Base-by-base conservation (phyloP, 2,888 invertebrate genomes). In the Yponomeuta sedellus region DNA sequence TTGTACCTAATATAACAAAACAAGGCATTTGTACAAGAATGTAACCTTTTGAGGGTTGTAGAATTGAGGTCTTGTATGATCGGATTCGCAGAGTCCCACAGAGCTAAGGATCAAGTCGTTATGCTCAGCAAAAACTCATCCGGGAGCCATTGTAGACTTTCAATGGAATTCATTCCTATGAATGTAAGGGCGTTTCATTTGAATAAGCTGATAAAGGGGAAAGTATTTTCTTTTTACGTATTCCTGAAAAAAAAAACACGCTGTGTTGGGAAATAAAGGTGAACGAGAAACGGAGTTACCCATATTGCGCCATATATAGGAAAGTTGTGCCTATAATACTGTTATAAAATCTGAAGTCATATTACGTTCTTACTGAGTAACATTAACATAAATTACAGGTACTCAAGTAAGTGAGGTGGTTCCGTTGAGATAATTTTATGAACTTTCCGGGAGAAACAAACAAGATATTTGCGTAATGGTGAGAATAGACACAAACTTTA, bases 51-150 rank as follows among this genome's bases (percentile, higher is more conserved):
- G 62, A 34, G n/a, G 8, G 58, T 61, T 66, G 63, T 64, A 52
- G 62, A 64, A 65, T 56, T 40, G 28, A 40, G 63, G 58, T 64
- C 61, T 68, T 64, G 64, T 63, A 63, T 61, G 66, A 69, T 69
- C 65, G 64, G 65, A 69, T 69, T 19, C 65, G 70, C 64, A 61
- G 66, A 28, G 59, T 34, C 19, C 34, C 28, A 34, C 39, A 34
- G n/a, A 25, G 61, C 34, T 61, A 28, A 61, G 34, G 61, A 25
- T 61, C 61, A 25, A n/a, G 61, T 61, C 61, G 28, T 61, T 16
- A 61, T 4, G 20, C 40, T 63, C 20, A 44, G 8, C 22, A 44
- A 40, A 44, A 20, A 44, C 40, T 22, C 63, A 22, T 22, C 22
- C 3, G 63, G 44, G 63, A 62, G 63, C 2, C 44, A 63, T 44